Evolutionary conservation across 2,888 invertebrate genomes (phyloP), one percentile per base, ranked within the genome.

Genomic region (Thymelicus lineola): DNA sequence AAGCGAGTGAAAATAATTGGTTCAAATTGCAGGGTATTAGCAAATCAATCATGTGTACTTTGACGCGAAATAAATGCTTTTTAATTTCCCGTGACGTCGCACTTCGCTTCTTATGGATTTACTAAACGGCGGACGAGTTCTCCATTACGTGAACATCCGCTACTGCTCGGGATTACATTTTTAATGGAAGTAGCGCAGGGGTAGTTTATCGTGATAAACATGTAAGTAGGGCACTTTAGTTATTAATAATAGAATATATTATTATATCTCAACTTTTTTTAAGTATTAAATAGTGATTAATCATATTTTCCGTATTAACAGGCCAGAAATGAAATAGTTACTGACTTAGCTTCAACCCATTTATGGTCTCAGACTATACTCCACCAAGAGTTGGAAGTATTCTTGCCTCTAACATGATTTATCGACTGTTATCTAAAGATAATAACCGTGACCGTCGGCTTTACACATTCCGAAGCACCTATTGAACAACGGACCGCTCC

Each of bases 31-130:
- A 46, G 20, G 58, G 46, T 36, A 59, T 53, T 57, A 59, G 71
- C 71, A 66, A 81, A 86, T 86, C 83, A 81, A 86, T 86, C 85
- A 85, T 83, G 67, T 74, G 70, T 82, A 84, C 85, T 83, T 84
- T 84, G 86, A 85, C 83, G 79, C 75, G 71, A 70, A 69, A 57
- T 74, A 75, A 75, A 75, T 76, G 77, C 73, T 72, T 75, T 72
- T 70, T 72, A 74, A 75, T 72, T 72, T 72, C 68, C 70, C 66
- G 73, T 63, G 68, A 58, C 68, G 68, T 35, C 35, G 55, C 62
- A 68, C 55, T 46, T 63, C 62, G 48, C 45, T 68, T 15, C 62
- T 63, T 63, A 69, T 63, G 28, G 55, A 62, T 46, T 68, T 55
- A 62, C 48, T 20, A 20, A 62, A 65, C 45, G 64, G 45, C 36